Base-by-base conservation (phyloP, 2,888 invertebrate genomes). In the Sinelater perroti region DNA sequence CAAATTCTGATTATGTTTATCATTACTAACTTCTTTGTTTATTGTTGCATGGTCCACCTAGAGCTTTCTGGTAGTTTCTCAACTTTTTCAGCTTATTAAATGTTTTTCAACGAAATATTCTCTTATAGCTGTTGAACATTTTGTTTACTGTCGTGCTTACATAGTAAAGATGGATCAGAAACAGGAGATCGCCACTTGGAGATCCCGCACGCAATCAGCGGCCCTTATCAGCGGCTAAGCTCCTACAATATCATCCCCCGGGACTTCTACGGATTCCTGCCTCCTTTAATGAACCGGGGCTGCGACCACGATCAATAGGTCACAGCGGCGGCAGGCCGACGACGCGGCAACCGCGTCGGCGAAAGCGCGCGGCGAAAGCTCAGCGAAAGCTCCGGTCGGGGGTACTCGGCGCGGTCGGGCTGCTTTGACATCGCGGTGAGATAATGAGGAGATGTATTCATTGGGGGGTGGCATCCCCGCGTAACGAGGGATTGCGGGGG, bases 381-480 rank as follows among this genome's bases (percentile, higher is more conserved):
- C 26, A 13, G 16, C 21, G 46, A 35, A 40, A 47, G 18, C 33
- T 20, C 24, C 33, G 16, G 47, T 45, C 58, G 45, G 40, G 45
- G 40, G 56, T 44, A 21, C 40, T 59, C 54, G 59, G 47, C 40
- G 33, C 60, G 61, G 63, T 63, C 55, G 49, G 33, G 46, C 54
- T 63, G 63, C 60, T 68, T 67, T 73, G 75, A 75, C 75, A 75
- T 75, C 68, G 70, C 72, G 75, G 69, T 74, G 67, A 54, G 66
- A 70, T 76, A 75, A 76, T 75, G 74, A 76, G 74, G 72, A 69
- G 72, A 76, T 75, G 73, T 75, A 76, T 76, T 76, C 76, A 76
- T 76, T 76, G 72, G 70, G 67, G 73, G 71, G 70, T 68, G 68
- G 68, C 68, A 61, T 64, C 75, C 74, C 75, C 72, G 68, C 68